These are phyloP conservation scores for Riparia riparia DNA, from an alignment of 2,113 vertebrate species.

Conservation along the genomic window DNA sequence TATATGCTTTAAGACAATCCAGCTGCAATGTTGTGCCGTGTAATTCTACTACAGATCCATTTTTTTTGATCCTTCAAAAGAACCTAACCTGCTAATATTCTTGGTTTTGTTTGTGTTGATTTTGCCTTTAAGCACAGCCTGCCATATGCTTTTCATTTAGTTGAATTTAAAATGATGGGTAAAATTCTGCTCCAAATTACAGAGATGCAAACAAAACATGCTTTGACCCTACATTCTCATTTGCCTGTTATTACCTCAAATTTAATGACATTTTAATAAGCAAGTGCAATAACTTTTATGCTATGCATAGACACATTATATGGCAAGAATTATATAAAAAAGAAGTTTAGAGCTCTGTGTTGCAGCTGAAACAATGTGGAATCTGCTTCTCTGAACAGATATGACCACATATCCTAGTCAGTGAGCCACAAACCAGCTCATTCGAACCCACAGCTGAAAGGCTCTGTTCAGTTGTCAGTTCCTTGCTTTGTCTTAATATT, in stretches of 20 bases:
- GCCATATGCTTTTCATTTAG: background rate
- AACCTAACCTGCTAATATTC: constrained; percentile 16
- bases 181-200: constrained; percentile 3
- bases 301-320: background rate
- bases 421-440: background rate
- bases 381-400: background rate
- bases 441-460: background rate
- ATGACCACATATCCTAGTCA: background rate
- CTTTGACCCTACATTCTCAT: background rate
- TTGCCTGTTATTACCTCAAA: background rate
- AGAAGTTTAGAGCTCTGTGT: background rate
- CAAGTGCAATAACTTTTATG: background rate
- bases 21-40: background rate
- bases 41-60: constrained; percentile 1
- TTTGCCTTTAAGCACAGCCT: constrained; percentile 16
- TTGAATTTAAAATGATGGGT: constrained; percentile 20
- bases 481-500: background rate
- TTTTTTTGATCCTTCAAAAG: background rate
- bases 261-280: constrained; percentile 10
- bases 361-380: background rate
- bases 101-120: constrained; percentile 36
- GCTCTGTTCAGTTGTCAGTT: background rate
- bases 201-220: background rate
- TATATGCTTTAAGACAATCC: background rate
- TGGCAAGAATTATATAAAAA: background rate